Evolutionary conservation across 2,888 invertebrate genomes (phyloP), one percentile per base, ranked within the genome.

Genomic region (Coenonympha arcania): DNA sequence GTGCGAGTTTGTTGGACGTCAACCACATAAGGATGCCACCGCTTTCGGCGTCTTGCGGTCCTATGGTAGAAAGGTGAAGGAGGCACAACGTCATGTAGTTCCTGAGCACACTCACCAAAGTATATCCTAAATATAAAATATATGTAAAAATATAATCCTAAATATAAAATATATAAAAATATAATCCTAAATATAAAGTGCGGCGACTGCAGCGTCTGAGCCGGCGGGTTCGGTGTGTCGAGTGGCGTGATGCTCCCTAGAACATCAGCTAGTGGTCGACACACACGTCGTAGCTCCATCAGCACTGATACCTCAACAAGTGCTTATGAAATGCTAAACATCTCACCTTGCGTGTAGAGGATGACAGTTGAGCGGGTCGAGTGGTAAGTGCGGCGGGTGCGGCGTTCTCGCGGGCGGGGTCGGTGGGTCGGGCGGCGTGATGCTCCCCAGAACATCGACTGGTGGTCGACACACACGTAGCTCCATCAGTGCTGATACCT

Each of bases 211-310:
- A 90, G 91, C 39, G 89, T 88, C 61, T 89, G 80, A 24, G 86
- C 88, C 26, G 76, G 88, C 48, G 69, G 92, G 83, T 72, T 90
- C 81, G 91, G 91, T 48, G 91, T 91, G 66, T 91, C 90, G 9
- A 90, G 89, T 31, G 90, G 89, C 51, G 91, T 89, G 58, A 91
- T 87, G 68, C 83, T 81, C 75, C 86, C 84, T 61, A 86, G 80
- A 55, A 88, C 89, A 66, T 91, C 91, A 39, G 89, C 89, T 19
- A 92, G 92, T 43, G 94, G 93, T 57, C 95, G 90, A 72, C 93
- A 94, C 57, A 95, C 90, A 56, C 91, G 89, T 66, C 91, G 89
- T 66, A 95, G 83, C 65, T 92, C 91, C 9, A 95, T 94, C 59
- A 92, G 89, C 62, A 89, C 88, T 37, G 93, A 88, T 50, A n/a